phyloP scores from a whole-genome alignment of 2,113 vertebrate species.

The Orientallactaga bullata region DNA sequence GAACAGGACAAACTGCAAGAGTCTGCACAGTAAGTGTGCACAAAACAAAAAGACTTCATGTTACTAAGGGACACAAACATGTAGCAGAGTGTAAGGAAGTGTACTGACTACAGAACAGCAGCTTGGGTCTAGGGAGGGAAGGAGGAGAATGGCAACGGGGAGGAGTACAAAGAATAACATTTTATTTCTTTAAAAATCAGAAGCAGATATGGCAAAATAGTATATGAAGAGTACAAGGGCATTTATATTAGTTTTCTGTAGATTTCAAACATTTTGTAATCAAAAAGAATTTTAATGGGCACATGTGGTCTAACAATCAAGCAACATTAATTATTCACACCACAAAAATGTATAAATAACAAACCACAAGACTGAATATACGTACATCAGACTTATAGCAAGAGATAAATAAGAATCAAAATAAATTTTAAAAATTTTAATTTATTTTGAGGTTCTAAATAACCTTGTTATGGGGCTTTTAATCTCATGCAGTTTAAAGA shows the following conservation, averaged over 20 bases:
- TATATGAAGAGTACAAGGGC: conserved; percentile 62
- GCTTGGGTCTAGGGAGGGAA: neutral
- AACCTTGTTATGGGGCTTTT: conserved; percentile 42
- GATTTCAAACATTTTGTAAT: conserved; percentile 66
- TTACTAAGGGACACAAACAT: neutral
- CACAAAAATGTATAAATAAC: conserved; percentile 61
- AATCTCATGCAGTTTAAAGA: conserved; percentile 63
- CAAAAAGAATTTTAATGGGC: conserved; percentile 71
- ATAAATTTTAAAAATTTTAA: conserved; percentile 58
- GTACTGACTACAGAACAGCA: neutral
- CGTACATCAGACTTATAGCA: conserved; percentile 58
- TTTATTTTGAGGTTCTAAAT: conserved; percentile 63
- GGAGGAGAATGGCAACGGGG: conserved; percentile 22
- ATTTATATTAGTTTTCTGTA: conserved; percentile 69
- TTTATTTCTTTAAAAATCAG: conserved; percentile 80
- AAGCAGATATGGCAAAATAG: conserved; percentile 77
- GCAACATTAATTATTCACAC: conserved; percentile 61
- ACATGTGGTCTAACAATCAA: conserved; percentile 71
- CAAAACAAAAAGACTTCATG: neutral
- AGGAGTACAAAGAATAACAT: conserved; percentile 63
- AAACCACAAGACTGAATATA: conserved; percentile 64
- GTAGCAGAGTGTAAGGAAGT: neutral
- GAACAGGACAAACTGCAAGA: neutral
- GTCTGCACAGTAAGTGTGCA: neutral
- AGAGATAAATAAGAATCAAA: conserved; percentile 61